A percentile compares a stretch with the other conserved stretches of the same genome.
These are phyloP conservation scores for Protophormia terraenovae DNA, from an alignment of 2,888 invertebrate genomes.

Conservation along the genomic window DNA sequence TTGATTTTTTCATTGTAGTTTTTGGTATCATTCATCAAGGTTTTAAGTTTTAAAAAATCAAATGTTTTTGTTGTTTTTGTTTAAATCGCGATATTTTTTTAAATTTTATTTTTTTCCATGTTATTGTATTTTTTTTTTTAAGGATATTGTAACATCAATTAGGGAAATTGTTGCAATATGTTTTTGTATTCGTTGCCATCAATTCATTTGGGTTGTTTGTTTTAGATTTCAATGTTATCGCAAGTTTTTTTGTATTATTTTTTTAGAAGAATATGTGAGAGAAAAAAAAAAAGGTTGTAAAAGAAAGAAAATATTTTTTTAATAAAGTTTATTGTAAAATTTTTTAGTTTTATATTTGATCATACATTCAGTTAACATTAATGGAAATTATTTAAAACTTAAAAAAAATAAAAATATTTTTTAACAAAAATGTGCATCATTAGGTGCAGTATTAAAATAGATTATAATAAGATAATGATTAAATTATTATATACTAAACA, in stretches of 20 bases:
- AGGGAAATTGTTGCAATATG: slow-evolving; percentile 72
- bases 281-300: slow-evolving; percentile 18
- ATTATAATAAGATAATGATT: too few species aligned
- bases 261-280: neutral
- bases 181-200: slow-evolving; percentile 70
- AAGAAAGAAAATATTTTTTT: slow-evolving; percentile 46
- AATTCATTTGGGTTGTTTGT: slow-evolving; percentile 57
- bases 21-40: slow-evolving; percentile 42
- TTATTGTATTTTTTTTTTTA: slow-evolving; percentile 68
- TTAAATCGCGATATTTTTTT: slow-evolving; percentile 24
- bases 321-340: slow-evolving; percentile 52
- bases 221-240: slow-evolving; percentile 36
- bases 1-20: slow-evolving; percentile 61
- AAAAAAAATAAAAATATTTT: neutral
- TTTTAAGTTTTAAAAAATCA: slow-evolving; percentile 46
- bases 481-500: too few species aligned
- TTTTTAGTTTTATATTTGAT: slow-evolving; percentile 23
- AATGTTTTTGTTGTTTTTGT: slow-evolving; percentile 54
- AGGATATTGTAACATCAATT: slow-evolving; percentile 78
- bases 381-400: slow-evolving; percentile 20
- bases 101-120: neutral
- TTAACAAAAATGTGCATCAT: slow-evolving; percentile 40
- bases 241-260: neutral
- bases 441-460: slow-evolving; percentile 42
- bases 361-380: slow-evolving; percentile 43